A percentile compares a stretch with the other conserved stretches of the same genome.
Conservation (phyloP, 2,888 invertebrate genomes). For the Drosophila niveifrons region DNA sequence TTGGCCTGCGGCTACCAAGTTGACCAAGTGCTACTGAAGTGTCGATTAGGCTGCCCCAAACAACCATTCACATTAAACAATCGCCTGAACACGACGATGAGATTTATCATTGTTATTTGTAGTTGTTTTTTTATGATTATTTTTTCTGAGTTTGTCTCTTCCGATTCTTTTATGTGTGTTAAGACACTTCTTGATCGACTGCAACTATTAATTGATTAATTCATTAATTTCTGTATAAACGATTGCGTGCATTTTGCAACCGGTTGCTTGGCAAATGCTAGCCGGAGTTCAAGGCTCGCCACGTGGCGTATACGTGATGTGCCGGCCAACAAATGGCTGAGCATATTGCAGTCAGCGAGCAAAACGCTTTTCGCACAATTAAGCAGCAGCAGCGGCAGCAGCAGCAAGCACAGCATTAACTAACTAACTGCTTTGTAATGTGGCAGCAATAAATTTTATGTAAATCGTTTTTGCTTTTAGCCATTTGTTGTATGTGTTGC, state of each 20-base stretch:
- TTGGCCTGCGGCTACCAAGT: constrained; percentile 49
- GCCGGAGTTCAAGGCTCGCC: constrained; percentile 77
- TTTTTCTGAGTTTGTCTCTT: neutral
- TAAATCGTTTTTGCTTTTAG: constrained; percentile 72
- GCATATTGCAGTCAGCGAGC: constrained; percentile 38
- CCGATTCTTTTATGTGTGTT: neutral
- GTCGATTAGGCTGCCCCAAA: constrained; percentile 47
- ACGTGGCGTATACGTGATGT: constrained; percentile 77
- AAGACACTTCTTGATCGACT: neutral
- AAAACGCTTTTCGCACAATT: constrained; percentile 76
- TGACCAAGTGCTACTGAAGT: constrained; percentile 44
- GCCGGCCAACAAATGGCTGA: constrained; percentile 51
- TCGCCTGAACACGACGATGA: constrained; percentile 4
- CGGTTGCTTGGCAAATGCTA: constrained; percentile 58
- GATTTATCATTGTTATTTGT: constrained; percentile 1
- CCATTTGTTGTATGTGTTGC: constrained; percentile 48
- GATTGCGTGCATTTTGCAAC: constrained; percentile 48
- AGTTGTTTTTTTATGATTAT: constrained; percentile 4
- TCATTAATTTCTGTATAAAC: constrained; percentile 8
- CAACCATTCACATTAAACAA: constrained; percentile 24
- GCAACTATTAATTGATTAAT: constrained; percentile 12
- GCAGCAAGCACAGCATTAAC: constrained; percentile 59
- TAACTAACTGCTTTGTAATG: constrained; percentile 78
- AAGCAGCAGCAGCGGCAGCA: constrained; percentile 55
- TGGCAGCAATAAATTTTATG: constrained; percentile 82